phyloP scores from a whole-genome alignment of 2,113 vertebrate species.

The Chionis minor region DNA sequence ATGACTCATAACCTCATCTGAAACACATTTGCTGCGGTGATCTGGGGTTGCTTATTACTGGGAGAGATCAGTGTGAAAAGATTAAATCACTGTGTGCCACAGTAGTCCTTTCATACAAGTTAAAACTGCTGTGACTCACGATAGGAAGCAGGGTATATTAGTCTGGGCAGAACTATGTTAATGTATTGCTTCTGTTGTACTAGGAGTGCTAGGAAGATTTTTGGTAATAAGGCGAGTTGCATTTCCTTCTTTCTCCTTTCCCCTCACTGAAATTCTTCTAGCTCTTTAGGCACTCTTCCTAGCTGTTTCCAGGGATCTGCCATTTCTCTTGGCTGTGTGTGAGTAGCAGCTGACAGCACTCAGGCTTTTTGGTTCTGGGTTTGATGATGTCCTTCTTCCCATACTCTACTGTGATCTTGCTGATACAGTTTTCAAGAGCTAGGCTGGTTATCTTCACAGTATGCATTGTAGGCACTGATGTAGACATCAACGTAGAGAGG shows the following conservation, averaged over 20 bases:
- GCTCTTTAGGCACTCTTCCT: neutral
- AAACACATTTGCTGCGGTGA: slow-evolving; percentile 1
- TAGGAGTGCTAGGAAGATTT: neutral
- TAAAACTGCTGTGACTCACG: neutral
- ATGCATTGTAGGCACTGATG: neutral
- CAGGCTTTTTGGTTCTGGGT: neutral
- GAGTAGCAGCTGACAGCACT: neutral
- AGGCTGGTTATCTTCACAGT: neutral
- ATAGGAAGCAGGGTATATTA: neutral
- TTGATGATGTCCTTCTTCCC: neutral
- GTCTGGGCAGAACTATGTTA: neutral
- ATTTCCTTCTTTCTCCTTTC: neutral
- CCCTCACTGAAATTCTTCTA: neutral
- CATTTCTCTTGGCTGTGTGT: neutral
- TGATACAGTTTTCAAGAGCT: neutral
- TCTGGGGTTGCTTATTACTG: neutral
- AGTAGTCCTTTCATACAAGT: neutral
- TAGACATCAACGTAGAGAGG: neutral
- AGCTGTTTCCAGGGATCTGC: neutral
- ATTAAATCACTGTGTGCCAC: neutral
- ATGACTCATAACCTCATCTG: neutral
- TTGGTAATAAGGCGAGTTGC: neutral
- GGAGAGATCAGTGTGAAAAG: neutral
- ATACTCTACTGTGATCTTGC: neutral
- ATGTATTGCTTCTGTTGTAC: neutral